These are phyloP conservation scores for Furcifer pardalis DNA, from an alignment of 2,797 vertebrate genomes.

Conservation along the genomic window DNA sequence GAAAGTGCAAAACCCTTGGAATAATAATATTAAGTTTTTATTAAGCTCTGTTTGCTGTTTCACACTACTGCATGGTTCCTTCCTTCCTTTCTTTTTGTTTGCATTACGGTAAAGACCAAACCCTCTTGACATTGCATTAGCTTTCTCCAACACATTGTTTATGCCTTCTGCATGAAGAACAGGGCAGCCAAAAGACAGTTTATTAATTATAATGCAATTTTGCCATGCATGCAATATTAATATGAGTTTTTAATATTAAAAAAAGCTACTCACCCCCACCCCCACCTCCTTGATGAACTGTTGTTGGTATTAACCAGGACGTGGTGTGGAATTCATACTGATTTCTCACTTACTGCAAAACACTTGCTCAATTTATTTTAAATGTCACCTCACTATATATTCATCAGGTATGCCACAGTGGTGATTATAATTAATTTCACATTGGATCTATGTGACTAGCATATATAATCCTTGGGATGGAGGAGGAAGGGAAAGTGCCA, in stretches of 20 bases:
- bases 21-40: background rate
- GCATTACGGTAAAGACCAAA: background rate
- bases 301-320: slow-evolving; percentile 60
- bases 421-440: slow-evolving; percentile 61
- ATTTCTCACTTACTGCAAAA: slow-evolving; percentile 60
- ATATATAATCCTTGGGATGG: background rate
- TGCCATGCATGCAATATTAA: slow-evolving; percentile 43
- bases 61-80: background rate
- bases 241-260: background rate
- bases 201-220: slow-evolving; percentile 25
- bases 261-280: background rate
- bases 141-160: slow-evolving; percentile 5
- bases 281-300: slow-evolving; percentile 35
- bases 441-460: slow-evolving; percentile 1
- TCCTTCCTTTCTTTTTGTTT: background rate
- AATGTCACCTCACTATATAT: slow-evolving; percentile 63
- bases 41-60: slow-evolving; percentile 4
- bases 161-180: background rate
- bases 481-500: background rate
- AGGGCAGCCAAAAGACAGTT: slow-evolving; percentile 31
- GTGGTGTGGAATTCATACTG: slow-evolving; percentile 52
- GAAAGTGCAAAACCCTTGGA: background rate
- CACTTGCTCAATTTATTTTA: slow-evolving; percentile 66
- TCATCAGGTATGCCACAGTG: slow-evolving; percentile 63
- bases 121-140: background rate